Evolutionary conservation across 1,140 invertebrate genomes (phyloP).

Genomic region (Listronotus oregonensis): DNA sequence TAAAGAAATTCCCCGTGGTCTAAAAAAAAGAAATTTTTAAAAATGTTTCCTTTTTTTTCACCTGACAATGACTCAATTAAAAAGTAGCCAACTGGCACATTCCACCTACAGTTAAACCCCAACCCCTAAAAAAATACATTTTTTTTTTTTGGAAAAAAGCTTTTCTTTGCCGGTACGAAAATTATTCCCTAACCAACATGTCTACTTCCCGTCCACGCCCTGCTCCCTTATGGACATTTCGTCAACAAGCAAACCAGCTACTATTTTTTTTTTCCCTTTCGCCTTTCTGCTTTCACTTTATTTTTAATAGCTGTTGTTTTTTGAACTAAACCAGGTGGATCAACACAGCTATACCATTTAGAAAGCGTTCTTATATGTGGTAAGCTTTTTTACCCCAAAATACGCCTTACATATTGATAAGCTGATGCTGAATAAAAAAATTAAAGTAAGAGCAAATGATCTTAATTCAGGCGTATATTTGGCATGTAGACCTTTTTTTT

Average conservation of each 20-base stretch:
- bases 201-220: slow-evolving; percentile 36
- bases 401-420: too few relatives aligned
- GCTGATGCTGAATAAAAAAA: too few relatives aligned
- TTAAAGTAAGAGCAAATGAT: too few relatives aligned
- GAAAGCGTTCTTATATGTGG: too few relatives aligned
- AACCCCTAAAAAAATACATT: slow-evolving; percentile 49
- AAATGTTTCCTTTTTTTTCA: slow-evolving; percentile 39
- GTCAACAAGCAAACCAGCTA: slow-evolving; percentile 49
- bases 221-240: slow-evolving; percentile 41
- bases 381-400: too few relatives aligned
- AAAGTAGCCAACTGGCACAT: slow-evolving; percentile 53
- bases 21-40: slow-evolving; percentile 37
- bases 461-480: too few relatives aligned
- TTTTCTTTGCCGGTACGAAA: slow-evolving; percentile 24
- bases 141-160: slow-evolving; percentile 36
- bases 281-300: too few relatives aligned
- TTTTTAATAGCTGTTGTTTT: too few relatives aligned
- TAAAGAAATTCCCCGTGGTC: slow-evolving; percentile 28
- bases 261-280: too few relatives aligned
- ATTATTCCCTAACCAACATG: slow-evolving; percentile 33
- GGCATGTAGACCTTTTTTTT: too few relatives aligned
- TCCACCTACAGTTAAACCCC: slow-evolving; percentile 48
- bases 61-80: slow-evolving; percentile 40
- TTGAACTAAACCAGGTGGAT: too few relatives aligned
- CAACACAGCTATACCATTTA: too few relatives aligned